Percentiles rank a stretch among this genome's conserved stretches.
phyloP scores from a whole-genome alignment of 1,140 invertebrate genomes.

The Sinella curviseta region DNA sequence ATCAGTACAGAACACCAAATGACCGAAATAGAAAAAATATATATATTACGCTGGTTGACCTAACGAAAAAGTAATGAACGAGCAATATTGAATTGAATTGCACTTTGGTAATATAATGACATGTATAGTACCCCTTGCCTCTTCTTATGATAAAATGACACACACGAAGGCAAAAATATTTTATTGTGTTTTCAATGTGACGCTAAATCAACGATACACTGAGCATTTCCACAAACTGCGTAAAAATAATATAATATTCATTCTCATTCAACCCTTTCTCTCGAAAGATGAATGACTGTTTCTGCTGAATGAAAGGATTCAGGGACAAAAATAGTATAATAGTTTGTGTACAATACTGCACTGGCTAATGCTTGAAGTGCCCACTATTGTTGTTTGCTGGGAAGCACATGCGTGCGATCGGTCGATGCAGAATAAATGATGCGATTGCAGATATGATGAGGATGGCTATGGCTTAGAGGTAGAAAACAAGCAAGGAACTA shows the following conservation, averaged over 20 bases:
- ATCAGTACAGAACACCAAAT: not conserved
- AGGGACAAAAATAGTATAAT: conserved; percentile 17
- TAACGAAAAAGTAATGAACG: not conserved
- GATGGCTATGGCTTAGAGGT: not conserved
- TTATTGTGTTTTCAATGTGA: not conserved
- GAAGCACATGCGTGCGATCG: not conserved
- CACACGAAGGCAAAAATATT: conserved; percentile 7
- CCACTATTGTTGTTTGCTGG: not conserved
- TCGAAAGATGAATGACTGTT: not conserved
- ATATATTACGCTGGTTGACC: not conserved
- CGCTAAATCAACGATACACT: not conserved
- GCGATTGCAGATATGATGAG: not conserved
- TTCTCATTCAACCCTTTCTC: conserved; percentile 8
- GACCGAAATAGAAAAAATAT: not conserved
- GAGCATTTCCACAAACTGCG: not conserved
- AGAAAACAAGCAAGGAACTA: not conserved
- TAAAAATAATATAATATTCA: not conserved
- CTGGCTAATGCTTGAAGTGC: not conserved
- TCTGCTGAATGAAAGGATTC: not conserved
- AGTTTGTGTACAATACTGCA: not conserved
- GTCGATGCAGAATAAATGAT: not conserved
- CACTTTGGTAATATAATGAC: not conserved
- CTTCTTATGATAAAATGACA: not conserved
- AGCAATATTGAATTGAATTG: not conserved
- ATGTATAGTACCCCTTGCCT: not conserved